These are phyloP conservation scores for Chloebia gouldiae DNA, from an alignment of 2,113 vertebrate species.

Conservation along the genomic window DNA sequence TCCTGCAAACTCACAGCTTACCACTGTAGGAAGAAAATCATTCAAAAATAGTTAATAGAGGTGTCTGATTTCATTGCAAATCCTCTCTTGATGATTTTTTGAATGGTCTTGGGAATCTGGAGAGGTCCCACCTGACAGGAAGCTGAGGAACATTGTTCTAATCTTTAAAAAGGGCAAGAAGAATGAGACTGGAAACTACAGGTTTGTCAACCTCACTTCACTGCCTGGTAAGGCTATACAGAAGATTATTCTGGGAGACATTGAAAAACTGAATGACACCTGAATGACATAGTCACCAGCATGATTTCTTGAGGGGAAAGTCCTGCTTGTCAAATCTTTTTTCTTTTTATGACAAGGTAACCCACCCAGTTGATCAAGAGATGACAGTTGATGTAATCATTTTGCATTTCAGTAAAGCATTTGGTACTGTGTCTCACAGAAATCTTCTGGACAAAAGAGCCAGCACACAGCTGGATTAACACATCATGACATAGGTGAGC, in stretches of 20 bases:
- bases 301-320: background rate
- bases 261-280: background rate
- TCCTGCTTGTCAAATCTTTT: background rate
- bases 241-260: background rate
- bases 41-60: background rate
- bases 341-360: background rate
- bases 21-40: background rate
- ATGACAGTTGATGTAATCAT: background rate
- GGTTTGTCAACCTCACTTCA: background rate
- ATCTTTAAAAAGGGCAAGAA: background rate
- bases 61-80: background rate
- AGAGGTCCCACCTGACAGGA: background rate
- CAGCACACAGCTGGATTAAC: background rate
- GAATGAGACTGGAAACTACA: background rate
- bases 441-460: background rate
- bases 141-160: background rate
- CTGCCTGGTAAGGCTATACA: background rate
- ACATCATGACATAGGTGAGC: background rate
- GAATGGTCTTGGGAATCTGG: background rate
- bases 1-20: too few species aligned
- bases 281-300: background rate
- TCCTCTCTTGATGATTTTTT: background rate
- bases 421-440: background rate
- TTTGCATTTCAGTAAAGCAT: background rate
- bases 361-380: background rate